Evolutionary conservation across 2,797 vertebrate species (phyloP).

Genomic region (Phrynocephalus vlangalii): DNA sequence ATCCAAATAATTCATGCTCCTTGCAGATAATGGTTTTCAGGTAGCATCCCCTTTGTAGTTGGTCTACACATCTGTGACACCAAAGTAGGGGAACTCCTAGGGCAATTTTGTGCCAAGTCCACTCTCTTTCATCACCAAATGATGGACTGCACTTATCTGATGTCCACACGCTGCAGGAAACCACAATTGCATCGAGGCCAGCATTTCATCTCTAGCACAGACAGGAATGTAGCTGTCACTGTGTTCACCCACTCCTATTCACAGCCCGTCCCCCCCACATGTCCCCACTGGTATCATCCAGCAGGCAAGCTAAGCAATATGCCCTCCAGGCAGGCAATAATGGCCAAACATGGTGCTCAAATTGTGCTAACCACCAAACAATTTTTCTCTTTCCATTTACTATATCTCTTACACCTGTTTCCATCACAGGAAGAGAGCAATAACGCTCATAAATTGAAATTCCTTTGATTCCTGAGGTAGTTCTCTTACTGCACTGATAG

Average conservation of each 20-base stretch:
- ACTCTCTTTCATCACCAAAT: too few species aligned
- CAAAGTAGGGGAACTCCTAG: too few species aligned
- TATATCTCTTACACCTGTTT: too few species aligned
- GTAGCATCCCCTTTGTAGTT: background rate
- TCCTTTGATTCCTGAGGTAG: background rate
- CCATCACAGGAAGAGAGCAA: background rate
- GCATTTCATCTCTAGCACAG: background rate
- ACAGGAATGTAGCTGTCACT: background rate
- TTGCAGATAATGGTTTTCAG: too few species aligned
- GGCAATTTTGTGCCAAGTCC: too few species aligned
- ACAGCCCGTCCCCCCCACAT: background rate
- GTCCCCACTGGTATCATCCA: too few species aligned
- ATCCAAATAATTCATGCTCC: background rate
- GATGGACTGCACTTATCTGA: too few species aligned
- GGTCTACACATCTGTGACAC: background rate
- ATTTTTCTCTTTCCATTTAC: background rate
- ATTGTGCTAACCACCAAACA: background rate
- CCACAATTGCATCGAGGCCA: too few species aligned
- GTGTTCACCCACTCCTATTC: background rate
- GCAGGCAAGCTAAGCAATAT: background rate
- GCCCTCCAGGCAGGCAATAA: background rate
- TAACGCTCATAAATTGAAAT: background rate
- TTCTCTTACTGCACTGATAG: background rate
- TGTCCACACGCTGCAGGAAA: background rate
- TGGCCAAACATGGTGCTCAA: background rate